Conservation (phyloP, 2,113 vertebrate species). For the Laterallus jamaicensis region DNA sequence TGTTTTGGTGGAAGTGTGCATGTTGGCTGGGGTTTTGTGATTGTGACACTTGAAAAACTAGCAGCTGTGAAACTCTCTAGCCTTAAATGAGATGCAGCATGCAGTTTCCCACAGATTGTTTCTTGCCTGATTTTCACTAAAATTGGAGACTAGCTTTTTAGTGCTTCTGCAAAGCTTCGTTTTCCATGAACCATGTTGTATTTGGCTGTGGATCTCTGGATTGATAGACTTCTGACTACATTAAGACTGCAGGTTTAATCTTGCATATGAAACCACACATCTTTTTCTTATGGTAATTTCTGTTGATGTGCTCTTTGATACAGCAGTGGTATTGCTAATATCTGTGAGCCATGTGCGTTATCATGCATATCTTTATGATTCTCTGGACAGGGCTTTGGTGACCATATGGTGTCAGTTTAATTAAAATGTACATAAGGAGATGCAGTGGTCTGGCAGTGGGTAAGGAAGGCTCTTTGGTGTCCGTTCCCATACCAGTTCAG, state of each 20-base stretch:
- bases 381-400: constrained; percentile 16
- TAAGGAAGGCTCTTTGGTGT: neutral
- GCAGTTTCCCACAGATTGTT: constrained; percentile 31
- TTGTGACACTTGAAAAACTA: constrained; percentile 48
- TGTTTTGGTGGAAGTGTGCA: constrained; percentile 52
- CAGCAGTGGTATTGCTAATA: neutral
- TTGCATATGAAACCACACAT: neutral
- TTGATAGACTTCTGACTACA: neutral
- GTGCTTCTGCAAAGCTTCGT: neutral
- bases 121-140: constrained; percentile 19
- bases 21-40: constrained; percentile 15
- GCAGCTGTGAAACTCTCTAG: constrained; percentile 10
- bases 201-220: constrained; percentile 10
- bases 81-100: constrained; percentile 41
- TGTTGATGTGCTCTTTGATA: neutral
- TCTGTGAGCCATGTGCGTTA: constrained; percentile 22
- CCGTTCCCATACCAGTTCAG: neutral
- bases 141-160: neutral
- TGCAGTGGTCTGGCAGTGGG: neutral
- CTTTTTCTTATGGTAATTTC: constrained; percentile 9
- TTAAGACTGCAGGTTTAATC: neutral
- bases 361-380: constrained; percentile 11
- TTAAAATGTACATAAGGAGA: constrained; percentile 16
- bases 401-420: constrained; percentile 40
- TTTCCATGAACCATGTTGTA: neutral